These are phyloP conservation scores for Rhyzopertha dominica DNA, from an alignment of 1,140 invertebrate genomes.

Conservation along the genomic window DNA sequence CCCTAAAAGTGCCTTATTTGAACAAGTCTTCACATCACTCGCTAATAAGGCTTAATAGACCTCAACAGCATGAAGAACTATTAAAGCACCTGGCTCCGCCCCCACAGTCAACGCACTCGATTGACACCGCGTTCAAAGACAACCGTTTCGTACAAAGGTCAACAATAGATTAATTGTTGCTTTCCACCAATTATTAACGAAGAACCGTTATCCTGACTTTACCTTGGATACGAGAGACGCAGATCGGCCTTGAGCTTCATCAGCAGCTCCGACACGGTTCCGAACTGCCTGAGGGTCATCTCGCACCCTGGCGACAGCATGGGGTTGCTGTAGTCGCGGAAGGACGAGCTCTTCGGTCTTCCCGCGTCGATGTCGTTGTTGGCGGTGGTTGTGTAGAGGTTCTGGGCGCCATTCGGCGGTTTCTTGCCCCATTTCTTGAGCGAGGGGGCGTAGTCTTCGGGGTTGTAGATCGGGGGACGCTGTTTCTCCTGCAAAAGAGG, in stretches of 20 bases:
- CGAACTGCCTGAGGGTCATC: constrained; percentile 82
- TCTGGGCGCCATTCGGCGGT: constrained; percentile 39
- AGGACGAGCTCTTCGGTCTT: constrained; percentile 29
- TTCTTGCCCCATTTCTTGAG: constrained; percentile 71
- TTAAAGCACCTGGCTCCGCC: no score
- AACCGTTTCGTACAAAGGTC: no score
- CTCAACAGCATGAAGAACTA: no score
- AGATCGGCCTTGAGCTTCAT: constrained; percentile 81
- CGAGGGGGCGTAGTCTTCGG: constrained; percentile 74
- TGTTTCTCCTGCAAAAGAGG: constrained; percentile 63
- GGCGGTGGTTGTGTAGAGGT: constrained; percentile 28
- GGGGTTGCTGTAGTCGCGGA: constrained; percentile 47
- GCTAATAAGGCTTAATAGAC: no score
- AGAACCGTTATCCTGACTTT: constrained; percentile 27
- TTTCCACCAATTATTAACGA: no score
- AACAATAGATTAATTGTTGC: no score
- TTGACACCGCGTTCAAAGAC: no score
- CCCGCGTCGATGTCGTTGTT: constrained; percentile 27
- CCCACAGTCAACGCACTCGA: no score
- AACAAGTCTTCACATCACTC: no score
- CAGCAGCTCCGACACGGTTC: constrained; percentile 80
- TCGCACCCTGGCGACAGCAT: constrained; percentile 61
- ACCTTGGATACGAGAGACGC: constrained; percentile 82
- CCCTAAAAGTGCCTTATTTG: no score
- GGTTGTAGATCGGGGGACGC: constrained; percentile 79